phyloP scores from a whole-genome alignment of 2,888 invertebrate species.

The Listrodromus nycthemerus region DNA sequence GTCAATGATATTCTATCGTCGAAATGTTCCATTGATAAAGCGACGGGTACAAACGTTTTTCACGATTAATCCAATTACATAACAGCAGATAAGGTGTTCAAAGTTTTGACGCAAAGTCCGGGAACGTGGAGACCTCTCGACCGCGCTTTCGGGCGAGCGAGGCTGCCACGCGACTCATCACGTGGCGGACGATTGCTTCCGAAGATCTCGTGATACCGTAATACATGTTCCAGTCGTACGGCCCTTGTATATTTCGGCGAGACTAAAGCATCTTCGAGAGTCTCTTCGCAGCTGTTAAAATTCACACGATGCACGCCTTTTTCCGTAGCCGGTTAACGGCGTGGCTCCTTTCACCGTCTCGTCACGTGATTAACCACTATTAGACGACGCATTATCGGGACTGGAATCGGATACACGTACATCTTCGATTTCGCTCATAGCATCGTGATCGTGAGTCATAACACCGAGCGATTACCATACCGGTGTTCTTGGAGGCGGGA shows the following conservation, averaged over 20 bases:
- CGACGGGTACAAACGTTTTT: too few relatives aligned
- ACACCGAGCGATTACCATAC: conserved; percentile 36
- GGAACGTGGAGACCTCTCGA: neutral
- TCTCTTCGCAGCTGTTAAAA: conserved; percentile 1
- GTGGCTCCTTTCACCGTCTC: neutral
- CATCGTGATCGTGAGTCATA: conserved; percentile 44
- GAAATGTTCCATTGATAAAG: neutral
- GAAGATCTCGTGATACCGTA: neutral
- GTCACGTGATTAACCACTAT: conserved; percentile 5
- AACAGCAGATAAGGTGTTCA: neutral
- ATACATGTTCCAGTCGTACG: neutral
- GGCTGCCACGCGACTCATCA: conserved; percentile 33
- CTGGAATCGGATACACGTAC: conserved; percentile 20
- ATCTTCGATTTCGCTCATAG: conserved; percentile 40
- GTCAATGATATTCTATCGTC: neutral
- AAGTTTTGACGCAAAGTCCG: neutral
- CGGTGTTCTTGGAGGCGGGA: neutral
- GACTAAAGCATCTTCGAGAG: neutral
- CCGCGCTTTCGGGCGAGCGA: conserved; percentile 12
- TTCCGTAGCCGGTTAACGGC: neutral
- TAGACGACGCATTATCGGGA: neutral
- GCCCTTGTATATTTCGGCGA: neutral
- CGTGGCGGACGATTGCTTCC: conserved; percentile 23
- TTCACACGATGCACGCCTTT: neutral
- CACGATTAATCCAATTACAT: neutral